These are phyloP conservation scores for Protosalanx chinensis DNA, from an alignment of 2,797 vertebrate genomes.

Conservation along the genomic window DNA sequence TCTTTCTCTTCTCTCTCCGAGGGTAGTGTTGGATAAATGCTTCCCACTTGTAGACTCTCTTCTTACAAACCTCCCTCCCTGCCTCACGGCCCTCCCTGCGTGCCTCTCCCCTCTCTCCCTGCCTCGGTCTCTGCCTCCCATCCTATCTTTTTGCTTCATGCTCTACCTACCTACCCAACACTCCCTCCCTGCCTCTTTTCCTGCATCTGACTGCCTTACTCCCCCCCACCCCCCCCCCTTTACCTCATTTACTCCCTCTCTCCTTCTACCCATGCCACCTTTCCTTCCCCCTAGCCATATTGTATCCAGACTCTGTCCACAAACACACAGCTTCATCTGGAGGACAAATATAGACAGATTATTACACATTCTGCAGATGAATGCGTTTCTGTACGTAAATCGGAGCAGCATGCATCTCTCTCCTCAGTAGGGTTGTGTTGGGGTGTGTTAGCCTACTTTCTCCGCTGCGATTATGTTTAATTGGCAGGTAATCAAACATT, in stretches of 20 bases:
- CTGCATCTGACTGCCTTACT: too few species aligned
- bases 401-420: too few species aligned
- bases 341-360: not conserved
- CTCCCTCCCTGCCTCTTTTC: not conserved
- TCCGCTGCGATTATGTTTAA: constrained; percentile 50
- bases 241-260: constrained; percentile 16
- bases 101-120: not conserved
- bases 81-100: not conserved
- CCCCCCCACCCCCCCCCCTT: not conserved
- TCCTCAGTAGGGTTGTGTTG: constrained; percentile 33
- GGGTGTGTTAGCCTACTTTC: constrained; percentile 35
- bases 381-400: too few species aligned
- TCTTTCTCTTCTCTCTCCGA: constrained; percentile 13
- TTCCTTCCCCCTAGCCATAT: constrained; percentile 49
- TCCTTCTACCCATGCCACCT: not conserved
- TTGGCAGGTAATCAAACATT: constrained; percentile 55
- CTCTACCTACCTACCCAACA: constrained; percentile 1
- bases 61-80: constrained; percentile 10
- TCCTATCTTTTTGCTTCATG: constrained; percentile 53
- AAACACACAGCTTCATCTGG: not conserved
- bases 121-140: constrained; percentile 35
- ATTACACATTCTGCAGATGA: too few species aligned
- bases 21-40: constrained; percentile 52
- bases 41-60: constrained; percentile 69
- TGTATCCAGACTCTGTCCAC: constrained; percentile 54